Base-by-base conservation (phyloP, 2,797 vertebrate genomes). In the Chaetodon trifasciatus region DNA sequence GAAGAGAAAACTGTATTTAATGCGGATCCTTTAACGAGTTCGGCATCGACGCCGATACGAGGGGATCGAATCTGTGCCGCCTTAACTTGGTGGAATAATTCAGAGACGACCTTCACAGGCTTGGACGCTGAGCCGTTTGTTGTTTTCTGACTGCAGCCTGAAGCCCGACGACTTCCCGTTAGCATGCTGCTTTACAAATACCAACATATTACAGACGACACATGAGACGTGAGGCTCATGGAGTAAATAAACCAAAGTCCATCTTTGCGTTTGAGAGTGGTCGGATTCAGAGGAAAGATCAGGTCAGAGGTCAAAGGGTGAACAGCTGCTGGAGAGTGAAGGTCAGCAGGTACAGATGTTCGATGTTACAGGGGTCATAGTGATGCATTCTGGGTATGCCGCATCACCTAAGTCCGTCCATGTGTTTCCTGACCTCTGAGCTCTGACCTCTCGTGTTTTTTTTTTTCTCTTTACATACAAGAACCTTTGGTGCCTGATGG, bases 321-420 rank as follows among this genome's bases (percentile, higher is more conserved):
- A 93, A 86, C 92, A 94, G 92, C 92, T 92, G 94, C 89, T 81
- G 74, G 81, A 86, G 87, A 93, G 40, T 77, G 86, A 83, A 90
- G 90, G 92, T 91, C 93, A 78, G 79, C 92, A 91, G 92, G 92
- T 94, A 92, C 93, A 94, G 93, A 95, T 95, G 94, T 93, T 94
- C 28, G 70, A 90, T 89, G 93, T 94, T 93, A 94, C 87, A 24
- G 7, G 82, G 93, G 94, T 94, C 92, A 87, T 24, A 61, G 69
- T 4, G 83, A 87, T 91, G 92, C 89, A 92, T 93, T 94, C 78
- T 92, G 93, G 92, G 88, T 92, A 82, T 15, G 58, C 63, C n/a
- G 46, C 87, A 89, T 86, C 82, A 82, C 70, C 78, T 82, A 82
- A 88, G 50, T 88, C 83, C 76, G 53, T 88, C 89, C 92, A 93